Evolutionary conservation across 2,888 invertebrate species (phyloP).

Genomic region (Galerucella pusilla): DNA sequence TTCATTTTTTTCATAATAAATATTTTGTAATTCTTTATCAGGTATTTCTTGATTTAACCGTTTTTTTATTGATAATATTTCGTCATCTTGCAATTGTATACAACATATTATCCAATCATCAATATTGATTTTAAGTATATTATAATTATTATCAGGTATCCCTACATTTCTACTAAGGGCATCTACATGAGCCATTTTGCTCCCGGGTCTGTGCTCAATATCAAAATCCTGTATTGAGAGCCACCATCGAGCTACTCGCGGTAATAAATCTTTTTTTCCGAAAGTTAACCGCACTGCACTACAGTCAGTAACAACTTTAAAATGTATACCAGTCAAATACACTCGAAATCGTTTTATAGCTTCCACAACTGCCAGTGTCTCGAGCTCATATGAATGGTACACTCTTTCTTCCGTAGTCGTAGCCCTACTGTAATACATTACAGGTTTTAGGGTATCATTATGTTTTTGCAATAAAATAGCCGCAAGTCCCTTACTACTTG

Average conservation of each 20-base stretch:
- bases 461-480: too few species aligned
- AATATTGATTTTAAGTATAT: slow-evolving; percentile 30
- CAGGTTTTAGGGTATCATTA: slow-evolving; percentile 35
- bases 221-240: background rate
- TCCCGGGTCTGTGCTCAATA: background rate
- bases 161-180: background rate
- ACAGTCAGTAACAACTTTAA: slow-evolving; percentile 48
- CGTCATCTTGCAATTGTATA: slow-evolving; percentile 37
- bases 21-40: background rate
- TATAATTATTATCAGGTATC: too few species aligned
- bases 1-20: background rate
- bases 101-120: slow-evolving; percentile 47
- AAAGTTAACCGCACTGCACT: slow-evolving; percentile 43
- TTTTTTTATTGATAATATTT: background rate
- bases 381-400: slow-evolving; percentile 36
- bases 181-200: background rate
- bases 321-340: slow-evolving; percentile 30
- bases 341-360: slow-evolving; percentile 42
- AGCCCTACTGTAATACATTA: background rate
- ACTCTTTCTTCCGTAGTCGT: too few species aligned
- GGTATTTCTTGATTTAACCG: too few species aligned
- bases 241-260: background rate
- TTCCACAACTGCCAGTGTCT: slow-evolving; percentile 48
- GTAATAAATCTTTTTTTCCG: slow-evolving; percentile 42
- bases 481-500: too few species aligned